Evolutionary conservation across 2,888 invertebrate genomes (phyloP).

Genomic region (Xiphydria camelus): DNA sequence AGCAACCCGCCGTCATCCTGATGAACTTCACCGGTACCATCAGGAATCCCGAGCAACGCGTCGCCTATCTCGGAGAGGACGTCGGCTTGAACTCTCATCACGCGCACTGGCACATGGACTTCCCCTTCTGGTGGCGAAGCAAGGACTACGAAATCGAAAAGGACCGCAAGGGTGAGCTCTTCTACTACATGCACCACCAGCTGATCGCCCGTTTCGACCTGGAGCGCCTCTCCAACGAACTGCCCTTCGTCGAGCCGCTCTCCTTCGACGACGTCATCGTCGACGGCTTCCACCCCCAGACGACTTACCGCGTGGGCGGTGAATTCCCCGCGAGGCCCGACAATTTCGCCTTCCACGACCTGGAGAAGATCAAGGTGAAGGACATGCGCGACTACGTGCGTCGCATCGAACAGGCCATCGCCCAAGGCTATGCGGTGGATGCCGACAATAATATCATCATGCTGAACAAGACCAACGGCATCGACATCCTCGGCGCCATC

Average conservation of each 20-base stretch:
- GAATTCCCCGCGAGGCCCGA: constrained; percentile 66
- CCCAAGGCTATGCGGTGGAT: constrained; percentile 29
- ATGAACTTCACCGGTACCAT: constrained; percentile 66
- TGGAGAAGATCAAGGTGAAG: constrained; percentile 6
- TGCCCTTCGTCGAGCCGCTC: constrained; percentile 64
- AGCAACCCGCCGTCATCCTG: constrained; percentile 63
- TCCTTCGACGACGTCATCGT: constrained; percentile 60
- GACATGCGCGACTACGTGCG: constrained; percentile 23
- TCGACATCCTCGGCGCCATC: constrained; percentile 65
- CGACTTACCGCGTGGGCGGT: constrained; percentile 68
- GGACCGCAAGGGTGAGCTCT: constrained; percentile 67
- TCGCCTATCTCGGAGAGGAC: constrained; percentile 75
- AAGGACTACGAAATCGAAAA: constrained; percentile 61
- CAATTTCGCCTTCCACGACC: constrained; percentile 42
- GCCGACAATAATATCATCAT: constrained; percentile 10
- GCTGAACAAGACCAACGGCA: constrained; percentile 30
- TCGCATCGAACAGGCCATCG: constrained; percentile 38
- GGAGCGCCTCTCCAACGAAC: constrained; percentile 73
- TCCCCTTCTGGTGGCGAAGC: constrained; percentile 67
- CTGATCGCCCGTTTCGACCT: constrained; percentile 73
- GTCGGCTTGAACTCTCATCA: constrained; percentile 67
- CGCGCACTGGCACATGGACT: constrained; percentile 65
- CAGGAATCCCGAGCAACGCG: constrained; percentile 61
- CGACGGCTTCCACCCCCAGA: constrained; percentile 64
- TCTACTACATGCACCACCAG: constrained; percentile 69